phyloP scores from a whole-genome alignment of 2,888 invertebrate genomes.

The Apoderus coryli region DNA sequence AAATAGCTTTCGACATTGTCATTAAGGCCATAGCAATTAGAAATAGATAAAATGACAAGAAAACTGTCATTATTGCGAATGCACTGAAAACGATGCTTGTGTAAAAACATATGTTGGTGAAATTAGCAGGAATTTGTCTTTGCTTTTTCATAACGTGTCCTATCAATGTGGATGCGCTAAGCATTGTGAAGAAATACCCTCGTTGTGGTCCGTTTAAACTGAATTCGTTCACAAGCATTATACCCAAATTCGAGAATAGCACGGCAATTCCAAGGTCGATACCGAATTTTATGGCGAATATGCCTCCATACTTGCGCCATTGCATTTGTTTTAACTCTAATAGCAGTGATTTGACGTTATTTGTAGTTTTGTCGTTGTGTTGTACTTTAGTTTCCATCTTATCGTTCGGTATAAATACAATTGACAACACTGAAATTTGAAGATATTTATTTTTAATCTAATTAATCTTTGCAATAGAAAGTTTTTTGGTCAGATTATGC shows the following conservation, averaged over 20 bases:
- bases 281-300: slow-evolving; percentile 14
- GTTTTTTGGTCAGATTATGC: no score
- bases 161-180: slow-evolving; percentile 10
- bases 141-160: slow-evolving; percentile 14
- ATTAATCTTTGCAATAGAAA: no score
- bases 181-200: slow-evolving; percentile 12
- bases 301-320: slow-evolving; percentile 13
- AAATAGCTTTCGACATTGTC: slow-evolving; percentile 10
- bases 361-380: no score
- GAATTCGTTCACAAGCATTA: slow-evolving; percentile 13
- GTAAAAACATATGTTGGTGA: no score
- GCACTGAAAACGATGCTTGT: no score
- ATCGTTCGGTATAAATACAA: no score
- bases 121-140: slow-evolving; percentile 9
- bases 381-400: no score
- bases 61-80: neutral
- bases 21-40: slow-evolving; percentile 6
- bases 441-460: no score
- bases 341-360: no score
- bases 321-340: no score
- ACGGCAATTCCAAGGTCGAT: slow-evolving; percentile 12
- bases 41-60: neutral
- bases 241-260: slow-evolving; percentile 12
- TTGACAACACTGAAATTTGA: no score
- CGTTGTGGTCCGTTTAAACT: slow-evolving; percentile 12